Evolutionary conservation across 2,113 vertebrate species (phyloP).

Genomic region (Tamias sibiricus): DNA sequence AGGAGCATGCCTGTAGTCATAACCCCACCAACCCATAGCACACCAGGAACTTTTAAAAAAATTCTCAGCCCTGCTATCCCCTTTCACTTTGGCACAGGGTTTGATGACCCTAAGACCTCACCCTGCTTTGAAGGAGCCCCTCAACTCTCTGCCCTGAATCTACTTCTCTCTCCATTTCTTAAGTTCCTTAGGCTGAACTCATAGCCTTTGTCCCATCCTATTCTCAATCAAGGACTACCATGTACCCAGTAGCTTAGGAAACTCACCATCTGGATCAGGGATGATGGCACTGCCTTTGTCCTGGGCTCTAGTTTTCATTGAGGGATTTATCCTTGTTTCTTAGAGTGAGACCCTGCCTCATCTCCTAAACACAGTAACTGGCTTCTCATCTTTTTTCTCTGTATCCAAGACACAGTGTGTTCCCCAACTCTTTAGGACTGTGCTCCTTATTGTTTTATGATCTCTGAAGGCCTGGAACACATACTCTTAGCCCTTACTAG

Average conservation of each 20-base stretch:
- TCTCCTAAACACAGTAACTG: background rate
- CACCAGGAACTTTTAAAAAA: background rate
- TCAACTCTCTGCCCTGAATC: background rate
- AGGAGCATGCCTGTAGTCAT: background rate
- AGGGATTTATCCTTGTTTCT: background rate
- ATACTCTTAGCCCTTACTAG: background rate
- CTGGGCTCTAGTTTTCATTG: background rate
- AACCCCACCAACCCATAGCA: background rate
- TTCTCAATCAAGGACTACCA: background rate
- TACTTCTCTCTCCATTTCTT: background rate
- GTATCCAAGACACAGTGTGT: background rate
- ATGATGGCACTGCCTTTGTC: background rate
- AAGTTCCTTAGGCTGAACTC: background rate
- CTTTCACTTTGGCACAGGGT: background rate
- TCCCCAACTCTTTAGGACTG: background rate
- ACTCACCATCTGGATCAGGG: background rate
- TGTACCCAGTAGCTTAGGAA: background rate
- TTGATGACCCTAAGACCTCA: background rate
- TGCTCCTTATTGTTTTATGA: background rate
- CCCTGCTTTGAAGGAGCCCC: background rate
- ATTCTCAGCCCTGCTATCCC: background rate
- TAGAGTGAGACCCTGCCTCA: background rate
- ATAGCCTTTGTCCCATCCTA: background rate
- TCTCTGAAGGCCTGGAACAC: background rate
- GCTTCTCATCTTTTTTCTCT: background rate